These are phyloP conservation scores for Enteromius fasciolatus DNA, from an alignment of 2,797 vertebrate genomes.

Conservation along the genomic window DNA sequence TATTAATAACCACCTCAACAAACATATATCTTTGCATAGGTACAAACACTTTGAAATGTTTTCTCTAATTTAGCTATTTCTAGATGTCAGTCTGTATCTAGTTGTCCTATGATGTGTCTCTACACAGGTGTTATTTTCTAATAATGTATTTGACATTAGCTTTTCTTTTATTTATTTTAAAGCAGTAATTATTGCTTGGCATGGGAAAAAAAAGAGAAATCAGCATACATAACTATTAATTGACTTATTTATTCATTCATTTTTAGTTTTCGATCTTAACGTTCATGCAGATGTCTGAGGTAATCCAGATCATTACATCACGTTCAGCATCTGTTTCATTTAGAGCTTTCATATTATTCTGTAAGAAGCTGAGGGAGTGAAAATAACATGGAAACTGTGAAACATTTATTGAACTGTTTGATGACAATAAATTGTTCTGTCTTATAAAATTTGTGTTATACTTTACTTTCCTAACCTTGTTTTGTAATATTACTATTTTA, in stretches of 20 bases:
- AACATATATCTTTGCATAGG: constrained; percentile 80
- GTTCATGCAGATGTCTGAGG: constrained; percentile 45
- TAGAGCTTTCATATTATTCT: constrained; percentile 77
- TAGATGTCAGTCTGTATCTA: constrained; percentile 78
- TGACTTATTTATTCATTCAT: constrained; percentile 74
- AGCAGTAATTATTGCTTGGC: constrained; percentile 76
- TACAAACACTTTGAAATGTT: constrained; percentile 78
- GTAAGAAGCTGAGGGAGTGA: constrained; percentile 78
- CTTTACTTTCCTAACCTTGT: background rate
- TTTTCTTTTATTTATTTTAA: constrained; percentile 72
- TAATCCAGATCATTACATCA: constrained; percentile 45
- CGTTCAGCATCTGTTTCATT: constrained; percentile 67
- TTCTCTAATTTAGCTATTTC: constrained; percentile 81
- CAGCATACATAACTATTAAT: constrained; percentile 75
- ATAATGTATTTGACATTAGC: constrained; percentile 72
- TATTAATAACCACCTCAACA: constrained; percentile 71
- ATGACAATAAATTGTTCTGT: constrained; percentile 69
- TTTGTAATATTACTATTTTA: constrained; percentile 28
- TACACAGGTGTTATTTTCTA: constrained; percentile 72
- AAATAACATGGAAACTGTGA: constrained; percentile 75
- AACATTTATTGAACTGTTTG: constrained; percentile 70
- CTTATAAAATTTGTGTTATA: constrained; percentile 47
- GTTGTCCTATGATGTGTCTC: constrained; percentile 70
- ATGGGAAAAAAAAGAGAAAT: constrained; percentile 74
- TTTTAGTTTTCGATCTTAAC: constrained; percentile 62